Conservation (phyloP, 2,797 vertebrate genomes). For the Pseudochirops corinnae region DNA sequence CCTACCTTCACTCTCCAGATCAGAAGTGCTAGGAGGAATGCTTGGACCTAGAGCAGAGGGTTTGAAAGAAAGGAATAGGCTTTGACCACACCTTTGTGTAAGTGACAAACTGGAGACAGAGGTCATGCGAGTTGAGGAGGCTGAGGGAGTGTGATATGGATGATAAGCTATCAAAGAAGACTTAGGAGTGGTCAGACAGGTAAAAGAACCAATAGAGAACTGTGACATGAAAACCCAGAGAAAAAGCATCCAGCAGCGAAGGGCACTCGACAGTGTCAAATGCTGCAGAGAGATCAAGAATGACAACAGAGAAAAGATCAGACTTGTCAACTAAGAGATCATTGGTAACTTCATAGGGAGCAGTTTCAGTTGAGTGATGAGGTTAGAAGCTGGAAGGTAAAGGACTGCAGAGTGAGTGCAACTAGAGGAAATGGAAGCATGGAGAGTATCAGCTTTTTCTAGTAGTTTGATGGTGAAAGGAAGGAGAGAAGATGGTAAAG, state of each 20-base stretch:
- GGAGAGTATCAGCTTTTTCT: neutral
- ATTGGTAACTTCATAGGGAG: neutral
- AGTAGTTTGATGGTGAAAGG: neutral
- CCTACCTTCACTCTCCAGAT: neutral
- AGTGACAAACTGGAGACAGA: neutral
- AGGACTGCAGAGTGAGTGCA: neutral
- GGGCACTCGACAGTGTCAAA: neutral
- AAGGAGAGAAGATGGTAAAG: neutral
- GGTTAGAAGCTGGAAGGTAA: neutral
- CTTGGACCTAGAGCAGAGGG: neutral
- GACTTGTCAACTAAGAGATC: neutral
- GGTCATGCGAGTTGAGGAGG: neutral
- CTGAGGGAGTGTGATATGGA: neutral
- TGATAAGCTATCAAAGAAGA: neutral
- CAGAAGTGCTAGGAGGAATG: neutral
- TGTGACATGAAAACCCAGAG: neutral
- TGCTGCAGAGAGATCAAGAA: neutral
- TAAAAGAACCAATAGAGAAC: neutral
- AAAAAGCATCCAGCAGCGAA: neutral
- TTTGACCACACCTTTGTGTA: neutral
- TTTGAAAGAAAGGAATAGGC: neutral
- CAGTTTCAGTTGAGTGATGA: neutral
- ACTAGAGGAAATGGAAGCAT: neutral
- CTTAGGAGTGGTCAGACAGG: neutral
- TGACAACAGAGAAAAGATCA: neutral